A percentile compares a stretch with the other conserved stretches of the same genome.
Evolutionary conservation across 2,113 vertebrate genomes (phyloP).

Genomic region (Lepus europaeus): DNA sequence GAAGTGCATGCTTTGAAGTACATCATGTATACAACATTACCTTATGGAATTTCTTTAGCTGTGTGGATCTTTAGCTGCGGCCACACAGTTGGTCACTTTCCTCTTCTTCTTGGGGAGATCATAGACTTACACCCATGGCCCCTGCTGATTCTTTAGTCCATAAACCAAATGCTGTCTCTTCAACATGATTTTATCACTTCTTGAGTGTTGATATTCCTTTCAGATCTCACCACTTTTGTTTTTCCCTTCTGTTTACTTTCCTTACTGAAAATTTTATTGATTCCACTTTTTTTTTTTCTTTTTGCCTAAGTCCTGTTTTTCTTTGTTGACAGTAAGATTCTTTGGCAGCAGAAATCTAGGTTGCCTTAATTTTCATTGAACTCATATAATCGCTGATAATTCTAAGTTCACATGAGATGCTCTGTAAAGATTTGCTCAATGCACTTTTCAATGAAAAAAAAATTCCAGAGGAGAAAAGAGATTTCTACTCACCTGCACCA

Average conservation of each 20-base stretch:
- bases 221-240: not conserved
- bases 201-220: not conserved
- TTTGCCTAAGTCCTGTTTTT: not conserved
- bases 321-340: not conserved
- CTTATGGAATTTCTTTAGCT: not conserved
- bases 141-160: not conserved
- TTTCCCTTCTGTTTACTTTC: constrained; percentile 22
- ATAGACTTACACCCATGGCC: not conserved
- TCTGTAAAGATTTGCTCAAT: not conserved
- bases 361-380: not conserved
- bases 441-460: not conserved
- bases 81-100: not conserved
- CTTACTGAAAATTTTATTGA: not conserved
- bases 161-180: not conserved
- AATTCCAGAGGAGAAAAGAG: not conserved
- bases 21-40: not conserved
- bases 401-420: not conserved
- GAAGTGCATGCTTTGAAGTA: not conserved
- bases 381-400: not conserved
- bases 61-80: not conserved
- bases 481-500: constrained; percentile 93
- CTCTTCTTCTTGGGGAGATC: not conserved
- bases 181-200: not conserved
- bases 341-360: not conserved
- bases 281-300: not conserved